A percentile compares a stretch with the other conserved stretches of the same genome.
Evolutionary conservation across 2,888 invertebrate species (phyloP).

Genomic region (Meghimatium bilineatum): DNA sequence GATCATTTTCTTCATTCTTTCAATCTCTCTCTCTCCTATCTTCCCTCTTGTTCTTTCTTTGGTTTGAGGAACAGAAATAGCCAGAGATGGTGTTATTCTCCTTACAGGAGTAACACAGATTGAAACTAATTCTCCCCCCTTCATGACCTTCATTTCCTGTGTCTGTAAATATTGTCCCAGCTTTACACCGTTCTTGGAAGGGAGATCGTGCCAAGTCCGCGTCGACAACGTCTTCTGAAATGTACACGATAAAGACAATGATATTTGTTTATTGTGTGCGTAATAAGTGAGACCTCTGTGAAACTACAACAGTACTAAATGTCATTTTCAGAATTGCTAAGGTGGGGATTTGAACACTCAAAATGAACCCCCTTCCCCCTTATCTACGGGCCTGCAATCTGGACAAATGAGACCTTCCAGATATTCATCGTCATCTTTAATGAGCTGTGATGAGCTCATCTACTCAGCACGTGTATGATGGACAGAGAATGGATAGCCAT

Average conservation of each 20-base stretch:
- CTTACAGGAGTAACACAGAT: not conserved
- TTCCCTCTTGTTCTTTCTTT: not conserved
- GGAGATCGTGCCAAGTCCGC: not conserved
- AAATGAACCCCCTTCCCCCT: too few relatives aligned
- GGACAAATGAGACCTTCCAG: too few relatives aligned
- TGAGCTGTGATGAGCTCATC: not conserved
- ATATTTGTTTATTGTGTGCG: too few relatives aligned
- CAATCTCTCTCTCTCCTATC: not conserved
- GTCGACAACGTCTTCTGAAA: not conserved
- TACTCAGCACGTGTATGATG: not conserved
- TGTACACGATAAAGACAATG: not conserved
- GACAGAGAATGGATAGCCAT: not conserved
- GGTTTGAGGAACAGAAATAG: not conserved
- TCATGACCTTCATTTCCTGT: conserved; percentile 32
- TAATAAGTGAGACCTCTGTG: too few relatives aligned
- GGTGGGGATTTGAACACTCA: too few relatives aligned
- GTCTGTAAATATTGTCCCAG: conserved; percentile 15
- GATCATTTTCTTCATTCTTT: not conserved
- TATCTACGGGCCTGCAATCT: too few relatives aligned
- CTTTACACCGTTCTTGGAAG: not conserved
- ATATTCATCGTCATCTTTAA: too few relatives aligned
- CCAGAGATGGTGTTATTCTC: not conserved
- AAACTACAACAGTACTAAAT: too few relatives aligned
- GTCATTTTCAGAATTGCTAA: too few relatives aligned
- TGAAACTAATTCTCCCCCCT: conserved; percentile 34